Evolutionary conservation across 1,140 invertebrate genomes (phyloP).

Genomic region (Drosophila gunungcola): DNA sequence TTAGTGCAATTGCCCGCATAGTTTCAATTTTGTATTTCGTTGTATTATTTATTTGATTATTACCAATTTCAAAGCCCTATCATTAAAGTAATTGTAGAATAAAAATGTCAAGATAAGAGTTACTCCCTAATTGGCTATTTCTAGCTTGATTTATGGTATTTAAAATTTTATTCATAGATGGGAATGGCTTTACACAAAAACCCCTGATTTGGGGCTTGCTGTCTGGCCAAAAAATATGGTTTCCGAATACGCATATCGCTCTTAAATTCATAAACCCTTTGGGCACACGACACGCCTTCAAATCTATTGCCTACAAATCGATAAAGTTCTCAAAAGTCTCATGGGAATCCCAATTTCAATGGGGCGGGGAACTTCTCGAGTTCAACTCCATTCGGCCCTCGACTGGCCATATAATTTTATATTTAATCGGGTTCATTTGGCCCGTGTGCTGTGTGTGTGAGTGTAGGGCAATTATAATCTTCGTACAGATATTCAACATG

Average conservation of each 20-base stretch:
- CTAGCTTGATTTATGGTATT: constrained; percentile 1
- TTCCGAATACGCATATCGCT: neutral
- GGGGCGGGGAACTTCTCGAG: neutral
- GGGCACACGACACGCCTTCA: constrained; percentile 21
- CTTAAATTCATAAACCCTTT: constrained; percentile 2
- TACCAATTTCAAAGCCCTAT: neutral
- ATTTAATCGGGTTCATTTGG: constrained; percentile 12
- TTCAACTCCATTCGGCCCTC: constrained; percentile 9
- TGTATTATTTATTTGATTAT: neutral
- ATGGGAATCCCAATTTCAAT: neutral
- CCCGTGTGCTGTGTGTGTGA: constrained; percentile 10
- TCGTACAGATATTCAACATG: constrained; percentile 51
- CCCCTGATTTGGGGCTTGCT: neutral
- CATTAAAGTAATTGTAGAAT: neutral
- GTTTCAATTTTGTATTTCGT: no score
- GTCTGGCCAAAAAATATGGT: neutral
- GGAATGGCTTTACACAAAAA: neutral
- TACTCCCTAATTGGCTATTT: neutral
- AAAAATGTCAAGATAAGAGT: neutral
- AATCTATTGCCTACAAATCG: constrained; percentile 14
- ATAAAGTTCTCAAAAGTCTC: constrained; percentile 9
- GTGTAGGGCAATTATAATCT: constrained; percentile 56
- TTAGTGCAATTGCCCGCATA: no score
- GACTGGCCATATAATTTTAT: constrained; percentile 14
- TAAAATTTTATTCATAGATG: neutral